Evolutionary conservation across 2,888 invertebrate species (phyloP), one percentile per base, ranked within the genome.

Genomic region (Archaeoteleia sp.): DNA sequence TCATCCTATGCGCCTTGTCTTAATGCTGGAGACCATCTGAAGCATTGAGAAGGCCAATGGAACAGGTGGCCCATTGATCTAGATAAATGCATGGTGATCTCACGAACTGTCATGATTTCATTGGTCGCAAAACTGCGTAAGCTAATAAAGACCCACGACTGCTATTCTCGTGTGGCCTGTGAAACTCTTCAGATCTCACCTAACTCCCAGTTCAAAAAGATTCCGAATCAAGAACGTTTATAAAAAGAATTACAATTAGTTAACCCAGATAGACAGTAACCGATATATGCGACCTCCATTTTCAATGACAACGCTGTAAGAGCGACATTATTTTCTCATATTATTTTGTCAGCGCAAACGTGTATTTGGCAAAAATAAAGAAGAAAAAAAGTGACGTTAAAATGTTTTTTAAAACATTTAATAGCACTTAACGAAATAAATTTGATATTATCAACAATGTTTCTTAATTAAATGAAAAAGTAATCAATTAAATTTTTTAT

Each of bases 261-360:
- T 79, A 77, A 81, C 80, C 80, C 63, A 78, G 75, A 79, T 80
- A 66, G 60, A 71, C 58, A 39, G 46, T 43, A 67, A 71, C 75
- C 71, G 70, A 76, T 78, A 80, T 72, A 75, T 73, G 53, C 74
- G 74, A 67, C 77, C 76, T 75, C 72, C 74, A 78, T 75, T 55
- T 68, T 61, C 79, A 77, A 81, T 20, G 20, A 20, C 20, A 20
- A n/a, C n/a, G n/a, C n/a, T n/a, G 78, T n/a, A n/a, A n/a, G n/a
- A n/a, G n/a, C n/a, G n/a, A n/a, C n/a, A n/a, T n/a, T n/a, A n/a
- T n/a, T n/a, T n/a, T n/a, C n/a, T n/a, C n/a, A n/a, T n/a, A n/a
- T n/a, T n/a, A n/a, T n/a, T n/a, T n/a, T n/a, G n/a, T n/a, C n/a
- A n/a, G n/a, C n/a, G n/a, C n/a, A n/a, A n/a, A n/a, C n/a, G n/a